Evolutionary conservation across 2,113 vertebrate species (phyloP).

Genomic region (Neolamprologus sp.): DNA sequence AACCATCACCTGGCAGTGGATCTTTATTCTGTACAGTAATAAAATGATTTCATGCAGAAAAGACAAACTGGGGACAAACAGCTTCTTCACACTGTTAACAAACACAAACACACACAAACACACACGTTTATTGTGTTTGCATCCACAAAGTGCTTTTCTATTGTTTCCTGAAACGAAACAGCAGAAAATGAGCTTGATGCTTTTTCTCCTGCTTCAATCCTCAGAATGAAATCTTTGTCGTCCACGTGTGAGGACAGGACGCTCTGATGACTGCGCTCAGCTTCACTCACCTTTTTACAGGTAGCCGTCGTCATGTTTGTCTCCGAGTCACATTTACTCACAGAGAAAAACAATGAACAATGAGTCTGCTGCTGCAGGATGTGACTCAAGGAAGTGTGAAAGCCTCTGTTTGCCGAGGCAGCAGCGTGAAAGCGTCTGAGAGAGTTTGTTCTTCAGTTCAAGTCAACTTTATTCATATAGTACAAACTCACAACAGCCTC

Average conservation of each 20-base stretch:
- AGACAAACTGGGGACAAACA: background rate
- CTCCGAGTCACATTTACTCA: background rate
- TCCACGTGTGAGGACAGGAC: background rate
- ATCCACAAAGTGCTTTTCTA: background rate
- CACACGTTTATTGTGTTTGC: background rate
- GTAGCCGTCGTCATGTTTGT: background rate
- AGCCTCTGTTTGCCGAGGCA: background rate
- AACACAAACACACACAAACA: background rate
- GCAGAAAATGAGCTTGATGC: background rate
- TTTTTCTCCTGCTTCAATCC: background rate
- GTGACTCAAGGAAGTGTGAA: background rate
- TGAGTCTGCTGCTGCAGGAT: background rate
- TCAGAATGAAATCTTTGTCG: rapidly evolving
- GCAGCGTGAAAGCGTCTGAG: background rate
- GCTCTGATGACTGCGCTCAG: background rate
- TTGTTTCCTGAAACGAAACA: rapidly evolving
- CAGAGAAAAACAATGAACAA: background rate
- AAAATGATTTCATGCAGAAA: background rate
- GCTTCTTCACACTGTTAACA: background rate
- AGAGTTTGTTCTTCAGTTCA: background rate
- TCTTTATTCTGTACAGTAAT: background rate
- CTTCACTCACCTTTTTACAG: background rate
- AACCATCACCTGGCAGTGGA: background rate
- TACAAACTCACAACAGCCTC: background rate
- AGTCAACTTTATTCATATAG: background rate